Base-by-base conservation (phyloP, 92 coral and sea anemone species). In the Porites evermanni region DNA sequence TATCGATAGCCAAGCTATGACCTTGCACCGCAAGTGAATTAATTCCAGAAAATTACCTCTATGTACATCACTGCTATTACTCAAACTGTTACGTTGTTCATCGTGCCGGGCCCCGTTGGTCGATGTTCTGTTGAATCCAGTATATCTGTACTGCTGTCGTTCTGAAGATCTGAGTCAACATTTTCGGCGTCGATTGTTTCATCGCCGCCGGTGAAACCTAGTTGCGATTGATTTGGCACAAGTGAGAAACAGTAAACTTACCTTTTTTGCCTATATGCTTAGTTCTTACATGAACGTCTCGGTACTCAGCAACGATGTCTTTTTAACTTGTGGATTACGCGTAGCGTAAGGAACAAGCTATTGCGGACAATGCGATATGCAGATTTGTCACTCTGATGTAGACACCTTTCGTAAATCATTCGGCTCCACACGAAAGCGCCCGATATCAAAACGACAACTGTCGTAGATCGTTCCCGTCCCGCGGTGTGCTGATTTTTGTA, bases 31-130 rank as follows among this genome's bases (percentile, higher is more conserved):
- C 71, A 84, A 19, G 61, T 72, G 78, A 74, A 84, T 26, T 84
- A 72, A 47, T 77, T 84, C 81, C 72, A 84, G 88, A 74, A 84
- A 84, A 69, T 74, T 84, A 74, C 79, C 81, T 73, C 88, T 75
- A 64, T 83, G 54, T 83, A 83, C 77, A 82, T 82, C 87, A 82
- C 87, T 67, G 44, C 87, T 82, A 82, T 71, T 70, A 82, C 78
- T 73, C 87, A 82, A 70, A 8, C 77, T 68, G 75, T 56, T 69
- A 53, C 88, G 72, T 67, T 56, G 68, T 74, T 84, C 88, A 59
- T 73, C 68, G 72, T 84, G 88, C 26, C 26, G 26, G 26, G 72
- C 89, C 89, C 74, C 84, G 80, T 67, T 74, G 80, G 64, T 82
- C 88, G 78, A 75, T 77, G 83, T 75, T 85, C 79, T 75, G 83